phyloP scores from a whole-genome alignment of 2,888 invertebrate species.

The Cheiracanthium punctorium region DNA sequence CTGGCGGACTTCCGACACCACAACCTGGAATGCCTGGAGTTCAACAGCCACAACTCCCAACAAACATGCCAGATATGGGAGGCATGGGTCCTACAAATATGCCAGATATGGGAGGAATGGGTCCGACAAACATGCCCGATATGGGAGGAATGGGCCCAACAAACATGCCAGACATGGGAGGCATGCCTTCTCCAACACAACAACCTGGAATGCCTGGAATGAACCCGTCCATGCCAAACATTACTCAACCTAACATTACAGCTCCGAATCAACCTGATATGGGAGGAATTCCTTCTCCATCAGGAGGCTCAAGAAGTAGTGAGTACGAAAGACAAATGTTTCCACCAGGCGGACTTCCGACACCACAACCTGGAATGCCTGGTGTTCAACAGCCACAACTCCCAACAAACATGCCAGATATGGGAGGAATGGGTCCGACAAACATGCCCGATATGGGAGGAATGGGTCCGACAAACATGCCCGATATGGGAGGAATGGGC shows the following conservation, averaged over 20 bases:
- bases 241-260: background rate
- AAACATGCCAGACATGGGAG: background rate
- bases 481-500: too few species aligned
- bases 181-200: background rate
- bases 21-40: too few species aligned
- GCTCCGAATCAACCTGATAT: background rate
- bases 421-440: background rate
- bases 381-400: too few species aligned
- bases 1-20: too few species aligned
- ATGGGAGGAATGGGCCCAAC: background rate
- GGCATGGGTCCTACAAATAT: too few species aligned
- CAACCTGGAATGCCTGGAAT: too few species aligned
- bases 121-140: background rate
- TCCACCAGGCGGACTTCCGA: background rate
- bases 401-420: constrained; percentile 10
- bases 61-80: too few species aligned
- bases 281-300: background rate
- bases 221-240: too few species aligned
- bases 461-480: too few species aligned
- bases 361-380: background rate
- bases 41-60: too few species aligned
- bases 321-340: background rate
- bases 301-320: background rate
- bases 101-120: background rate
- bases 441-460: background rate